A percentile compares a stretch with the other conserved stretches of the same genome.
phyloP scores from a whole-genome alignment of 2,888 invertebrate genomes.

The Stenodema calcarata region DNA sequence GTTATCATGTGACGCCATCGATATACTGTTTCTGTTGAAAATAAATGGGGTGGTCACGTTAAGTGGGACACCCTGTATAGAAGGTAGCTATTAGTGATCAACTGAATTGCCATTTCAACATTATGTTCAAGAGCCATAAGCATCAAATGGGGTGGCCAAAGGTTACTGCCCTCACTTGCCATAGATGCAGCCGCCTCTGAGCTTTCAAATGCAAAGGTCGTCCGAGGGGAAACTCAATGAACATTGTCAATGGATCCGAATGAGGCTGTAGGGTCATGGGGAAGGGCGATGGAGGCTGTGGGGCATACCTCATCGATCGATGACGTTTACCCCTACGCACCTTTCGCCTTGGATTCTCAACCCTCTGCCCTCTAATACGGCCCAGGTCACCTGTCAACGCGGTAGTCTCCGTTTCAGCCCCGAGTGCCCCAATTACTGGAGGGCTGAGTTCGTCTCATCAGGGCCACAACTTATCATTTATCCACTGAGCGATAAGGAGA shows the following conservation, averaged over 20 bases:
- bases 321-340: not conserved
- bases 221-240: not conserved
- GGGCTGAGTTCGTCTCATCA: no score
- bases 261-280: not conserved
- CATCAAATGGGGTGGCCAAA: no score
- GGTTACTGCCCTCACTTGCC: not conserved
- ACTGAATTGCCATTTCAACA: no score
- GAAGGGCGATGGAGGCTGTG: not conserved
- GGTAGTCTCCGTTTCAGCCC: not conserved
- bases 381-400: not conserved
- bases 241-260: not conserved
- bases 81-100: no score
- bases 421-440: no score
- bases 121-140: no score
- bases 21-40: no score
- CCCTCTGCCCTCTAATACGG: not conserved
- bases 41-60: no score
- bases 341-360: constrained; percentile 3
- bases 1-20: no score
- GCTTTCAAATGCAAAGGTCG: not conserved
- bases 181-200: not conserved
- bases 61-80: no score
- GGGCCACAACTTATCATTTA: no score
- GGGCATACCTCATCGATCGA: not conserved
- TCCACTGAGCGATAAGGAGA: no score